Evolutionary conservation across 2,113 vertebrate genomes (phyloP).

Genomic region (Gobius niger): DNA sequence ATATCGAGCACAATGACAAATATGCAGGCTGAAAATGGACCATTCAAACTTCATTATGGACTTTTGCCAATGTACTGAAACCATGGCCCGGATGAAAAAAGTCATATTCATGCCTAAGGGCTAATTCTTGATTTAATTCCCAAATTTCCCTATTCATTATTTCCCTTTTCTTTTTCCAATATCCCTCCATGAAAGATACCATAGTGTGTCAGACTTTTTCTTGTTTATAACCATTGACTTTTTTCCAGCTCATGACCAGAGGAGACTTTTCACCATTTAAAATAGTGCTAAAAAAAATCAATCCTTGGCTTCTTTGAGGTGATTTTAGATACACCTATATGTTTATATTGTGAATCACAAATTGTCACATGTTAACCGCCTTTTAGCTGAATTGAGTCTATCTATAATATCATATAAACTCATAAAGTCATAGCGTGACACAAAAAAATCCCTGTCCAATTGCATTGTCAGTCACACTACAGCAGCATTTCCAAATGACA

Average conservation of each 20-base stretch:
- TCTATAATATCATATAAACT: too few relatives aligned
- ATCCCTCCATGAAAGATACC: neutral
- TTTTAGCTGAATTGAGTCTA: too few relatives aligned
- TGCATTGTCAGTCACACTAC: neutral
- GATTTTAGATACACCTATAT: too few relatives aligned
- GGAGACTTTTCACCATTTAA: too few relatives aligned
- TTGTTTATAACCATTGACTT: too few relatives aligned
- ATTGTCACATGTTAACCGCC: too few relatives aligned
- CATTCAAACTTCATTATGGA: slow-evolving; percentile 40
- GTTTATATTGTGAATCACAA: too few relatives aligned
- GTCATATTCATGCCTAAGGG: slow-evolving; percentile 29
- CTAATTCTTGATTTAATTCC: slow-evolving; percentile 35
- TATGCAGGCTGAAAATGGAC: slow-evolving; percentile 40
- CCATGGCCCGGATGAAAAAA: slow-evolving; percentile 28
- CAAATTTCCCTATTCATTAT: neutral
- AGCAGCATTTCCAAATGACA: slow-evolving; percentile 39
- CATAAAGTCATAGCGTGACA: neutral
- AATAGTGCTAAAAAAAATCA: too few relatives aligned
- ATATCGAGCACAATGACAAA: slow-evolving; percentile 34
- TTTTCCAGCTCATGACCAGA: too few relatives aligned
- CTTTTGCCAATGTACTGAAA: neutral
- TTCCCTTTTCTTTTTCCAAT: neutral
- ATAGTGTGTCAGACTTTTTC: neutral
- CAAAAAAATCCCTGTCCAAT: slow-evolving; percentile 8
- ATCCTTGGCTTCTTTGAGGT: too few relatives aligned